A percentile compares a stretch with the other conserved stretches of the same genome.
These are phyloP conservation scores for Drosophila triauraria DNA, from an alignment of 1,140 invertebrate species.

Conservation along the genomic window DNA sequence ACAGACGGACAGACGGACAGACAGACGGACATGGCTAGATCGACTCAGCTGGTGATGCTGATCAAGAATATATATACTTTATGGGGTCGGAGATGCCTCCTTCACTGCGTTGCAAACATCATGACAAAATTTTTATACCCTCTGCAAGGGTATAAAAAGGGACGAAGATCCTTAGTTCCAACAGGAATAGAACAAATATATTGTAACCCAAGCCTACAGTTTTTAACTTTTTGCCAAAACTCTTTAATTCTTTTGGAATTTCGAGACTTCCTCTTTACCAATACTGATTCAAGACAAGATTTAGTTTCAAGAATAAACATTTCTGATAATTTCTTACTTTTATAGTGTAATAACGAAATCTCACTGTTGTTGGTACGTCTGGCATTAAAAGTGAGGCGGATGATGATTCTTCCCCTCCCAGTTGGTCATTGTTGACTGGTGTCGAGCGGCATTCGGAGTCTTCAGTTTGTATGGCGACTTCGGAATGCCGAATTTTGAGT, in stretches of 20 bases:
- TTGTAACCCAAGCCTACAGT: background rate
- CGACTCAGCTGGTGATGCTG: too few species aligned
- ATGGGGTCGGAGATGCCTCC: too few species aligned
- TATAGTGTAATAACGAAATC: background rate
- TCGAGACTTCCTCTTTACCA: background rate
- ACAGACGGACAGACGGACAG: too few species aligned
- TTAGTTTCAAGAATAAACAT: background rate
- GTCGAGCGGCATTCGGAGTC: background rate
- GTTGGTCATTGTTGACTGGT: background rate
- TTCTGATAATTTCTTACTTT: background rate
- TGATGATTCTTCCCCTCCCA: background rate
- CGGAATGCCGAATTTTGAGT: background rate
- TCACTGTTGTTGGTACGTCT: background rate
- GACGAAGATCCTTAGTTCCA: background rate
- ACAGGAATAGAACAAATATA: background rate
- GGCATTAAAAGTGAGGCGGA: background rate
- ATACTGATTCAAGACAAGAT: background rate
- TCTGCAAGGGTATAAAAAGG: background rate
- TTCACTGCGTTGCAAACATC: too few species aligned
- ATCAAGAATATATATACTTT: too few species aligned
- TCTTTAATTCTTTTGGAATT: background rate
- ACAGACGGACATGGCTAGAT: too few species aligned
- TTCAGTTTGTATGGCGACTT: background rate
- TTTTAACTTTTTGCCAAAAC: background rate
- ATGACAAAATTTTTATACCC: too few species aligned